A percentile compares a stretch with the other conserved stretches of the same genome.
phyloP scores from a whole-genome alignment of 2,113 vertebrate genomes.

The Hucho hucho region DNA sequence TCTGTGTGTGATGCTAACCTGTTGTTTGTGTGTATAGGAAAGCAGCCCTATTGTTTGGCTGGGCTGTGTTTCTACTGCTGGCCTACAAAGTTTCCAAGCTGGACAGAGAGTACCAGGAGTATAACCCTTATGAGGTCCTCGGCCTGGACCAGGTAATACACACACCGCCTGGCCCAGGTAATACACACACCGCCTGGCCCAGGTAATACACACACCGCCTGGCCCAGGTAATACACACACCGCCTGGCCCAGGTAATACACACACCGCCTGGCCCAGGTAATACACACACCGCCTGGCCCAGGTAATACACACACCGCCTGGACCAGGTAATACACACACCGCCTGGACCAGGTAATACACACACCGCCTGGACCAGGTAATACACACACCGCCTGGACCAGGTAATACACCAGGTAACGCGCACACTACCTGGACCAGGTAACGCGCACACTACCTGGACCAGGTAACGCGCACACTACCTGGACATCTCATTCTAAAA shows the following conservation, averaged over 20 bases:
- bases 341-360: slow-evolving; percentile 93
- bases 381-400: no score
- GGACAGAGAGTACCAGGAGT: slow-evolving; percentile 97
- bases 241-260: slow-evolving; percentile 93
- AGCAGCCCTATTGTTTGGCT: slow-evolving; percentile 90
- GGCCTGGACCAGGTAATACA: slow-evolving; percentile 93
- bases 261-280: slow-evolving; percentile 93
- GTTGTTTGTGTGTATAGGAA: slow-evolving; percentile 75
- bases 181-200: no score
- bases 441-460: slow-evolving; percentile 86
- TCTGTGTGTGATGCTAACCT: background rate
- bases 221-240: slow-evolving; percentile 90
- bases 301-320: no score
- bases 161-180: slow-evolving; percentile 93
- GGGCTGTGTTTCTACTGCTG: slow-evolving; percentile 95
- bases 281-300: no score
- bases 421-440: slow-evolving; percentile 84
- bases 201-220: no score
- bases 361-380: slow-evolving; percentile 93
- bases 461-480: slow-evolving; percentile 78
- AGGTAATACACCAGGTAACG: no score
- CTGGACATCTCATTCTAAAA: slow-evolving; percentile 50
- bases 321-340: no score
- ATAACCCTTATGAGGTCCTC: slow-evolving; percentile 96
- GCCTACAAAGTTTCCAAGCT: slow-evolving; percentile 98